Percentiles rank a stretch among this genome's conserved stretches.
These are phyloP conservation scores for Lates japonicus DNA, from an alignment of 2,797 vertebrate genomes.

Conservation along the genomic window DNA sequence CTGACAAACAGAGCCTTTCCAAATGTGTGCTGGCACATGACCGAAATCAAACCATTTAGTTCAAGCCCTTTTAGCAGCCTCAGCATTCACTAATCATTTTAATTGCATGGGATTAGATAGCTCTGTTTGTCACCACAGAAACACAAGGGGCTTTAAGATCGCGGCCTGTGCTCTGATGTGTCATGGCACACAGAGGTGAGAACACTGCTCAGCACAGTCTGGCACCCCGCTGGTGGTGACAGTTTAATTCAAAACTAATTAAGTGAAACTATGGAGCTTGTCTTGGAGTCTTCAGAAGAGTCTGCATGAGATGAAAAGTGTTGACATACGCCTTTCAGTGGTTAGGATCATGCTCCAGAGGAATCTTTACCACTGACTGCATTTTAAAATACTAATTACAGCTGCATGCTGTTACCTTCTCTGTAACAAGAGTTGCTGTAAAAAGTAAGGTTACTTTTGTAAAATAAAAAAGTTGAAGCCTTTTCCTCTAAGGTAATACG, in stretches of 20 bases:
- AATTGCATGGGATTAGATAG: slow-evolving; percentile 58
- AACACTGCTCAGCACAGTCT: slow-evolving; percentile 55
- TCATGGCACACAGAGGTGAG: slow-evolving; percentile 54
- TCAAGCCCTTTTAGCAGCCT: slow-evolving; percentile 46
- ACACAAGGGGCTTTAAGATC: slow-evolving; percentile 54
- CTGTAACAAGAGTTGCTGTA: neutral
- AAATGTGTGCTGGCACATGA: slow-evolving; percentile 17
- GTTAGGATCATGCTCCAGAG: slow-evolving; percentile 2
- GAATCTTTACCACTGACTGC: neutral
- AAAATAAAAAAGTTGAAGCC: neutral
- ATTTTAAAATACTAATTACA: neutral
- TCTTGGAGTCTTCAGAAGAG: slow-evolving; percentile 39
- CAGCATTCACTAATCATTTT: slow-evolving; percentile 46
- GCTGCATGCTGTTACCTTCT: neutral
- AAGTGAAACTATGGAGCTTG: slow-evolving; percentile 54
- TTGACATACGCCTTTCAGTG: slow-evolving; percentile 27
- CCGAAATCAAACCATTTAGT: slow-evolving; percentile 29
- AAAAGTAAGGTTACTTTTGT: neutral
- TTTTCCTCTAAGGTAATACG: neutral
- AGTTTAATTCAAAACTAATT: slow-evolving; percentile 66
- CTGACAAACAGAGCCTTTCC: neutral
- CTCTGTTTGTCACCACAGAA: slow-evolving; percentile 51
- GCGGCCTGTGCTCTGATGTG: slow-evolving; percentile 54
- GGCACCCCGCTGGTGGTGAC: slow-evolving; percentile 42
- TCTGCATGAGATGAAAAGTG: slow-evolving; percentile 28